Evolutionary conservation across 2,797 vertebrate species (phyloP), one percentile per base, ranked within the genome.

Genomic region (Brachymystax lenok): DNA sequence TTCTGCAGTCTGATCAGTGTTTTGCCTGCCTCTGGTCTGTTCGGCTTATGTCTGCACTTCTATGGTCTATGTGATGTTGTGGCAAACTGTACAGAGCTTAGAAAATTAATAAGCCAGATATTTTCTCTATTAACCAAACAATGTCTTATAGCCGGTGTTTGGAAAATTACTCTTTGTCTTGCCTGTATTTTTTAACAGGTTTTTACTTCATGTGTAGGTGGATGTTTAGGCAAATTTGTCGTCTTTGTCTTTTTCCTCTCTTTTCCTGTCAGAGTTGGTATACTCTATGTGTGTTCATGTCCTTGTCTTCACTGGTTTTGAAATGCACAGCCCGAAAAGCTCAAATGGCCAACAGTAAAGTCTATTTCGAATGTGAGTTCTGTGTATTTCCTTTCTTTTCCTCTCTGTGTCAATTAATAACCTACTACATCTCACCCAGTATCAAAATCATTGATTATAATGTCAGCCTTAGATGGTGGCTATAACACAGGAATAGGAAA

Each of bases 21-120:
- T 79, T 83, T 87, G 40, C 40, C 40, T 46, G 88, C 88, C 82
- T 88, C 83, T 79, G 87, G 85, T 94, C 74, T 84, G 83, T 83
- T 89, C 75, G 50, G 79, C 81, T 90, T 71, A 4, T 77, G 74
- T 84, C 72, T 56, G 81, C 85, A 84, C 88, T 77, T 83, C 70
- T 79, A 66, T 71, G 76, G 63, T 84, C 83, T 85, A 86, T 78
- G 89, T 86, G 63, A 80, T 88, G 71, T 16, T 80, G 84, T 89
- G 83, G 71, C 77, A 83, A 69, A 46, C 84, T 86, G 71, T 78
- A 80, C 61, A 80, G 74, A 80, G 74, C 88, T 84, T 82, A 71
- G 27, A 40, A 68, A 68, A 81, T 56, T 71, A 78, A 46, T 61
- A 71, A 71, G 56, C 27, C 40, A 10, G 66, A 35, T 19, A 19